Evolutionary conservation across 1,140 invertebrate genomes (phyloP), one percentile per base, ranked within the genome.

Genomic region (Tetraneura akinire): DNA sequence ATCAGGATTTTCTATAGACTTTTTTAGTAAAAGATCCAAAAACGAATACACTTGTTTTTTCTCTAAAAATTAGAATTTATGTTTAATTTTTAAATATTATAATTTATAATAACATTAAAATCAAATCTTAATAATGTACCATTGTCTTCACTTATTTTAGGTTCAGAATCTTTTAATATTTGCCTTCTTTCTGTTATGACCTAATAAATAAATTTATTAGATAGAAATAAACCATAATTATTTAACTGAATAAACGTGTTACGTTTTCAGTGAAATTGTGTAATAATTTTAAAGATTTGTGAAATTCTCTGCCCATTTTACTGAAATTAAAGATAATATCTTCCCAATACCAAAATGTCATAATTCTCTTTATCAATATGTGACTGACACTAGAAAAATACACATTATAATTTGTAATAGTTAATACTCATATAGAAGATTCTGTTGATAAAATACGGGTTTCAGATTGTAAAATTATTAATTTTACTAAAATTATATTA

Each of bases 251-350:
- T 21, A 57, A 21, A 0, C 9, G 0, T 37, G 13, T 87, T 55
- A 92, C 90, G 81, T 88, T 86, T 80, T 89, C 86, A 0, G 92
- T 92, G 81, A 93, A 92, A 10, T 86, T 85, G 83, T 94, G 92
- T 0, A 94, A 85, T 64, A 90, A 87, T 66, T 90, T 86, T 16
- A 94, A 83, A 26, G 87, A 87, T 81, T 85, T 84, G 21, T 87
- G 86, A 82, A 91, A 88, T 80, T 89, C 87, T 53, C 60, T 83
- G 2, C 83, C 83, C 0, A 73, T 60, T 42, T 10, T 47, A 42
- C 83, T 82, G 13, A 82, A 49, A 32, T 81, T 62, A 57, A 83
- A 84, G 29, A 84, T 57, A 14, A 66, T 80, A 45, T 83, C 80
- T 16, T 76, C 82, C 32, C 42, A 80, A 45, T 83, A 81, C 74